Evolutionary conservation across 2,888 invertebrate species (phyloP).

Genomic region (Eretmocerus hayati): DNA sequence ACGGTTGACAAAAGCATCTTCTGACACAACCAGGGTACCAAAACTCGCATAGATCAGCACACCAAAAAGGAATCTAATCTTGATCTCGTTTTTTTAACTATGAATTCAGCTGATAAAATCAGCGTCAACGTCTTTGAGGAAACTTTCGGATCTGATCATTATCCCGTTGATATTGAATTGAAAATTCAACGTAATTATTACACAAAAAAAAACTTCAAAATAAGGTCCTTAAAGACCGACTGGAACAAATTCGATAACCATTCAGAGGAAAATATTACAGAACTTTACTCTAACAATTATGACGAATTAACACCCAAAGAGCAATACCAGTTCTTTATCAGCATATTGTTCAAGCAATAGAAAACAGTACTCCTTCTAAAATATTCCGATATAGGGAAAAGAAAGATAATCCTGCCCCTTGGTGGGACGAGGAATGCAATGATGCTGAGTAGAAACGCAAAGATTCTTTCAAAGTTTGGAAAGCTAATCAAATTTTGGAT

Average conservation of each 20-base stretch:
- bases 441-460: too few species aligned
- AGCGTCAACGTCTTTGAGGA: neutral
- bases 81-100: neutral
- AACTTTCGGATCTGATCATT: neutral
- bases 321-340: too few species aligned
- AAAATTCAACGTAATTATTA: neutral
- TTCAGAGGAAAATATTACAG: too few species aligned
- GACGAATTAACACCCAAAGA: too few species aligned
- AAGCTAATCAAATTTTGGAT: too few species aligned
- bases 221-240: neutral
- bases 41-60: neutral
- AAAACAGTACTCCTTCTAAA: too few species aligned
- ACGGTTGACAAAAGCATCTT: neutral
- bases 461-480: too few species aligned
- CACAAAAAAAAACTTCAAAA: neutral
- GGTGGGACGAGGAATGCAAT: too few species aligned
- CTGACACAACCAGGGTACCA: neutral
- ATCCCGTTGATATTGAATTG: neutral
- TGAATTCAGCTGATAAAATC: neutral
- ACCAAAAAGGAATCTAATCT: neutral
- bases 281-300: too few species aligned
- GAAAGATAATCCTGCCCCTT: too few species aligned
- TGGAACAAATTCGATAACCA: neutral
- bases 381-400: too few species aligned
- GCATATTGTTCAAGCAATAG: too few species aligned